A percentile compares a stretch with the other conserved stretches of the same genome.
Conservation (phyloP, 92 coral and sea anemone species). For the Plumapathes pennacea region DNA sequence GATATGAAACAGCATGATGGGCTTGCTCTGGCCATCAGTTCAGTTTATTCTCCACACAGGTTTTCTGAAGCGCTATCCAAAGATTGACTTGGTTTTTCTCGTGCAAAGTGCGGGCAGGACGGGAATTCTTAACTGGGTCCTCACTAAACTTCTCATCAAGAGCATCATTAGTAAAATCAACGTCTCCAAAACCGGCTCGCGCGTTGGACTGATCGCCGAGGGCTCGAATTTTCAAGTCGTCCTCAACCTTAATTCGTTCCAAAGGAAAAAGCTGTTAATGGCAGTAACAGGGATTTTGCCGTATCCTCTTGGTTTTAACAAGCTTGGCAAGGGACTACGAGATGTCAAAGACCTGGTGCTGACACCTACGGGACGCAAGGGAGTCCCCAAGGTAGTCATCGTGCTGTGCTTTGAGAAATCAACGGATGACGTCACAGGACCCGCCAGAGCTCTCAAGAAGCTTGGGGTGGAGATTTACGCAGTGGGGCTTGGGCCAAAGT, state of each 20-base stretch:
- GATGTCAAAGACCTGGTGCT: constrained; percentile 45
- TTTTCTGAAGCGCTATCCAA: constrained; percentile 26
- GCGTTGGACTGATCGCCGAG: constrained; percentile 64
- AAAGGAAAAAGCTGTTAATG: constrained; percentile 10
- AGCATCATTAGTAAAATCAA: constrained; percentile 29
- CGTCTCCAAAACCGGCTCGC: constrained; percentile 56
- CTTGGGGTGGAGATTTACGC: constrained; percentile 44
- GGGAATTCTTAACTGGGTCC: constrained; percentile 55
- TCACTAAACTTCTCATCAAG: constrained; percentile 28
- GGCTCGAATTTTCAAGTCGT: constrained; percentile 53
- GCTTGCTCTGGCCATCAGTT: background rate
- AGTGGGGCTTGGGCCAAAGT: constrained; percentile 25
- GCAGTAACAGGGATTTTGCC: constrained; percentile 34
- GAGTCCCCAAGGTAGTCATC: constrained; percentile 36
- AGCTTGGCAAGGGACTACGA: constrained; percentile 42
- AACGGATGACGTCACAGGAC: constrained; percentile 5
- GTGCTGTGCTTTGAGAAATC: constrained; percentile 32
- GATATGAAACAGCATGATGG: no score
- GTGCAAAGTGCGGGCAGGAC: constrained; percentile 65
- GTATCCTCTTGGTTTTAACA: constrained; percentile 43
- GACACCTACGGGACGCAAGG: constrained; percentile 43
- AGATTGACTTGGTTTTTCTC: constrained; percentile 72
- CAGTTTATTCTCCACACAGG: constrained; percentile 39
- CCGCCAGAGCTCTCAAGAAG: constrained; percentile 28
- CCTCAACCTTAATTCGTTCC: constrained; percentile 58